These are phyloP conservation scores for Myotis pilosus DNA, from an alignment of 2,797 vertebrate genomes.

Conservation along the genomic window DNA sequence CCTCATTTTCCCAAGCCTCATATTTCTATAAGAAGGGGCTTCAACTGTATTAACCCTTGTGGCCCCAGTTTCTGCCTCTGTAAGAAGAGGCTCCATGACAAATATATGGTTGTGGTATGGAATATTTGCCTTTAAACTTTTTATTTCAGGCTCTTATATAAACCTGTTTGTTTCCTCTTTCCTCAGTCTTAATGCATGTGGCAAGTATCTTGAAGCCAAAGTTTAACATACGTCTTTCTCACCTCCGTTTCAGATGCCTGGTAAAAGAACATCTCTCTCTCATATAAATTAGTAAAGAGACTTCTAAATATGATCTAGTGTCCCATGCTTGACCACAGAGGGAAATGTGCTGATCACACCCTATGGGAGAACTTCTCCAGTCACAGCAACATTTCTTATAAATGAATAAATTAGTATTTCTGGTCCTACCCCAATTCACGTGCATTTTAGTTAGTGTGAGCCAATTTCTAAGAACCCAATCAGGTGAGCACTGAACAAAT, in stretches of 20 bases:
- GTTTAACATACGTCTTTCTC: not conserved
- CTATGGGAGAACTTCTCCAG: not conserved
- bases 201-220: not conserved
- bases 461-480: slow-evolving; percentile 27
- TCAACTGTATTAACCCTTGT: not conserved
- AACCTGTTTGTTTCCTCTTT: slow-evolving; percentile 16
- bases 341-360: not conserved
- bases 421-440: not conserved
- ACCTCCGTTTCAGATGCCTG: not conserved
- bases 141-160: not conserved
- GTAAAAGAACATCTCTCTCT: not conserved
- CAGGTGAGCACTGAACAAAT: not conserved
- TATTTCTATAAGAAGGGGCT: not conserved
- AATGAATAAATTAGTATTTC: slow-evolving; percentile 14
- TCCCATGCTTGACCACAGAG: not conserved
- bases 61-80: not conserved
- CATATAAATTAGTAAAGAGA: not conserved
- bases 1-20: not conserved
- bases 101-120: not conserved
- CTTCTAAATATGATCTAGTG: not conserved
- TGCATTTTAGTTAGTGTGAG: not conserved
- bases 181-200: not conserved
- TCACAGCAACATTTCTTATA: not conserved
- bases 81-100: not conserved
- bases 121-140: not conserved